A percentile compares a stretch with the other conserved stretches of the same genome.
phyloP scores from a whole-genome alignment of 2,888 invertebrate species.

The Phaedon cochleariae region DNA sequence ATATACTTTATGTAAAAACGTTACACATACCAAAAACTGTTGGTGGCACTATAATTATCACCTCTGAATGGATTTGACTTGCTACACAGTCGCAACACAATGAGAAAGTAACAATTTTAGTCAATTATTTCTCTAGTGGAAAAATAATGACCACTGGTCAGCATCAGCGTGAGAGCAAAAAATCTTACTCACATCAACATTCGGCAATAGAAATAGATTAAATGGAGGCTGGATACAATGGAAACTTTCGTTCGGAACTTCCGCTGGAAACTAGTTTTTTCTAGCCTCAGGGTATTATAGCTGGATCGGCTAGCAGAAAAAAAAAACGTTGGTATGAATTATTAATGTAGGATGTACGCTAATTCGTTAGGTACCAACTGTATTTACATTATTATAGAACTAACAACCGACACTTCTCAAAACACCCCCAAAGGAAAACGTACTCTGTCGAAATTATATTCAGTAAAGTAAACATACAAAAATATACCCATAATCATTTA shows the following conservation, averaged over 20 bases:
- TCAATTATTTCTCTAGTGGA: background rate
- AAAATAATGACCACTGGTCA: background rate
- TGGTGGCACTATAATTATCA: background rate
- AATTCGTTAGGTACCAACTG: no score
- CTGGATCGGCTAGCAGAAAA: no score
- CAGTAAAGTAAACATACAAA: no score
- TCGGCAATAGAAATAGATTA: background rate
- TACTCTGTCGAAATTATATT: no score
- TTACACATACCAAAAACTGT: no score
- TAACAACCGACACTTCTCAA: no score
- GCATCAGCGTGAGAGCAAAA: background rate
- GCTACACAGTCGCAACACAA: background rate
- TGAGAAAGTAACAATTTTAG: background rate
- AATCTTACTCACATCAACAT: background rate
- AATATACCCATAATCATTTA: no score
- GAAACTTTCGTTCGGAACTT: constrained; percentile 18
- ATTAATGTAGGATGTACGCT: no score
- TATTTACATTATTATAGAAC: no score
- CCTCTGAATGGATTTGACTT: background rate
- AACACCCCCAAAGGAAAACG: no score
- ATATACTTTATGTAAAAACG: no score
- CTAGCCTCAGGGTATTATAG: background rate
- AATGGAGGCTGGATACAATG: constrained; percentile 5
- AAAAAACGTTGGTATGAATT: no score
- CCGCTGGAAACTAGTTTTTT: constrained; percentile 17